These are phyloP conservation scores for Vespertilio murinus DNA, from an alignment of 2,797 vertebrate species.

Conservation along the genomic window DNA sequence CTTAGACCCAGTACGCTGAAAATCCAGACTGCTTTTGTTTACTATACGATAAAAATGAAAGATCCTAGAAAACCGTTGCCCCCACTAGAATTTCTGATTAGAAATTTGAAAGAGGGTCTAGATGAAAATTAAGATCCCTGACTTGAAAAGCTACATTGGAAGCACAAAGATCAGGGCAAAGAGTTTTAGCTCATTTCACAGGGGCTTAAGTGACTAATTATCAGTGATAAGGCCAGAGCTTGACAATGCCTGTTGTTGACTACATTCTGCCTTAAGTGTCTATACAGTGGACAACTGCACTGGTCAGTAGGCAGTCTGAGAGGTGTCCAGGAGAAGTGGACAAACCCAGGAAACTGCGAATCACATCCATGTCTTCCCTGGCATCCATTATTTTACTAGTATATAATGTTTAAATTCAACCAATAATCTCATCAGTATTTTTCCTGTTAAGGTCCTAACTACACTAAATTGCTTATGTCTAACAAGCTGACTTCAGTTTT, in stretches of 20 bases:
- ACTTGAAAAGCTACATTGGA: neutral
- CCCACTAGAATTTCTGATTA: neutral
- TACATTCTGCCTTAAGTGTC: neutral
- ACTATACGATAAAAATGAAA: constrained; percentile 15
- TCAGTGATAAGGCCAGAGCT: neutral
- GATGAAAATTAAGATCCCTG: neutral
- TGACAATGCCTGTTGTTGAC: neutral
- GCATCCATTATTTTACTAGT: neutral
- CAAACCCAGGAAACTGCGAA: neutral
- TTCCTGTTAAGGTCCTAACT: constrained; percentile 71
- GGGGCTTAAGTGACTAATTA: neutral
- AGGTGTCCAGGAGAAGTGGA: neutral
- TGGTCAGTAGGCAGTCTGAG: neutral
- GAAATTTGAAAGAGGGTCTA: neutral
- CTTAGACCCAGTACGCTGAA: neutral
- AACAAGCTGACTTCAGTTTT: constrained; percentile 76
- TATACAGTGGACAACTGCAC: neutral
- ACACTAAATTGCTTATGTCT: constrained; percentile 71
- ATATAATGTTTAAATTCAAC: constrained; percentile 43
- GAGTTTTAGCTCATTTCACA: neutral
- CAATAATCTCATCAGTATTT: constrained; percentile 69
- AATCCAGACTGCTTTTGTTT: constrained; percentile 23
- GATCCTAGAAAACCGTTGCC: neutral
- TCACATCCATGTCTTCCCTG: neutral
- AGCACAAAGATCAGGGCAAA: neutral